These are phyloP conservation scores for Ispidina picta DNA, from an alignment of 2,797 vertebrate genomes.

Conservation along the genomic window DNA sequence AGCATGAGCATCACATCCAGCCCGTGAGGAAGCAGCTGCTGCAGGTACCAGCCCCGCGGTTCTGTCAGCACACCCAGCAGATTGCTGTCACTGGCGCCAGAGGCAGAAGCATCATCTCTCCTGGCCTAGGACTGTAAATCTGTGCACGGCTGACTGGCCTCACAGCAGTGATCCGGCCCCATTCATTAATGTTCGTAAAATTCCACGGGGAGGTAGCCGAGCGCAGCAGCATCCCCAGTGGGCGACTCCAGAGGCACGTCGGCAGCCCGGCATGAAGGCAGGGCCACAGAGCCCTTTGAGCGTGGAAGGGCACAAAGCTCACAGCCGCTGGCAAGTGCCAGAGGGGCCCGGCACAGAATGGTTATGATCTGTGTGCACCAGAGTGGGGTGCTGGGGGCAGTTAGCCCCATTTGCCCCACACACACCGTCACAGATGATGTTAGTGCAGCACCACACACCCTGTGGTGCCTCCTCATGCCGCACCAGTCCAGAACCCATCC, in stretches of 20 bases:
- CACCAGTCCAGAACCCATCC: neutral
- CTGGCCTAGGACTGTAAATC: neutral
- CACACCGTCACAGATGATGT: neutral
- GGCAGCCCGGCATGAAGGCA: neutral
- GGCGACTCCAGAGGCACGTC: neutral
- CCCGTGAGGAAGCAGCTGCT: neutral
- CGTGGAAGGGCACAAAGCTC: fast-evolving
- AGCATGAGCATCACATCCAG: neutral
- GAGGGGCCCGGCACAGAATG: neutral
- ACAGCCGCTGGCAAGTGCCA: neutral
- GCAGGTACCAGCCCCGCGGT: neutral
- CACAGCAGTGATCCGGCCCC: neutral
- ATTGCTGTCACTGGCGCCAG: neutral
- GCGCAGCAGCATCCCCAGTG: neutral
- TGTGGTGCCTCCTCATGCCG: neutral
- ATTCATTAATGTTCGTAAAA: neutral
- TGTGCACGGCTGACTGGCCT: neutral
- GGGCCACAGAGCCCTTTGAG: neutral
- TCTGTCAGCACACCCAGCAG: neutral
- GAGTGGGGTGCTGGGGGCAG: neutral
- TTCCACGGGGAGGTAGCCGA: neutral
- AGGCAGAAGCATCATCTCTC: neutral
- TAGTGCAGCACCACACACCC: neutral
- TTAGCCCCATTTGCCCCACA: neutral
- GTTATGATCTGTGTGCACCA: fast-evolving